phyloP scores from a whole-genome alignment of 2,113 vertebrate species.

The Pelmatolapia mariae region DNA sequence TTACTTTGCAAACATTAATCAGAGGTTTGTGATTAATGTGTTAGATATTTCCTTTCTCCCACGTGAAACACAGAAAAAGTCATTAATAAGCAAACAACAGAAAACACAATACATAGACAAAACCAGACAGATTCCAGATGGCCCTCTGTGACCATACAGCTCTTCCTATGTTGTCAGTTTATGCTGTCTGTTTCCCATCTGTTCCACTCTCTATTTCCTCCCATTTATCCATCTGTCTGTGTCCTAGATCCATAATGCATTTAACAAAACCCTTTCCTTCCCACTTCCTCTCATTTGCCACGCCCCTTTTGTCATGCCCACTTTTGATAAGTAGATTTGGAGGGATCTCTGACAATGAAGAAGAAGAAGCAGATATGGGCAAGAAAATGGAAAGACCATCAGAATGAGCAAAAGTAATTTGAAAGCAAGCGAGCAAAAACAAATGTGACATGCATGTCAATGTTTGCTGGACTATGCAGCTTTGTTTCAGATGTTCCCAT shows the following conservation, averaged over 20 bases:
- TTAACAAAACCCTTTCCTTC: background rate
- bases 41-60: background rate
- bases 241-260: background rate
- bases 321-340: background rate
- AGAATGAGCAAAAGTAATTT: background rate
- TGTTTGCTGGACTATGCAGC: background rate
- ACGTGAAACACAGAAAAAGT: background rate
- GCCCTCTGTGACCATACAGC: background rate
- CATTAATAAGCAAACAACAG: background rate
- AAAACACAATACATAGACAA: background rate
- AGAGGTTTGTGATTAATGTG: background rate
- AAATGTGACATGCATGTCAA: background rate
- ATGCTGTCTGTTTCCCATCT: slow-evolving; percentile 40
- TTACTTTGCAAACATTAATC: background rate
- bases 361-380: background rate
- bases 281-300: background rate
- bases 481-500: background rate
- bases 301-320: background rate
- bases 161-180: background rate
- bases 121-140: slow-evolving; percentile 35
- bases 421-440: background rate
- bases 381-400: background rate
- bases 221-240: background rate
- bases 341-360: background rate
- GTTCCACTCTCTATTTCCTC: background rate